A percentile compares a stretch with the other conserved stretches of the same genome.
Conservation (phyloP, 1,140 invertebrate species). For the Coelopa frigida region DNA sequence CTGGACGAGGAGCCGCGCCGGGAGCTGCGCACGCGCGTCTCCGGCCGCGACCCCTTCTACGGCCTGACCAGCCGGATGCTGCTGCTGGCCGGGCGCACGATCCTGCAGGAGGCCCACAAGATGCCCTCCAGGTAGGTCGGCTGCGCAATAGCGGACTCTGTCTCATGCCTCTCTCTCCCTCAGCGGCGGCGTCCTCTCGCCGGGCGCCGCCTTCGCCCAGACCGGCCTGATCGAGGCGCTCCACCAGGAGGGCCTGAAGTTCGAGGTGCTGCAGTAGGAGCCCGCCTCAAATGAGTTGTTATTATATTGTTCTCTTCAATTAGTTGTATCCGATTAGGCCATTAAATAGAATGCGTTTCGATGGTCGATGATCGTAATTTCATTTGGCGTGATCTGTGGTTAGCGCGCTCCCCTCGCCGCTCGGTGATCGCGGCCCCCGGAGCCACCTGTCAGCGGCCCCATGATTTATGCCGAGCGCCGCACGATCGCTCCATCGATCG, state of each 20-base stretch:
- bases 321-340: neutral
- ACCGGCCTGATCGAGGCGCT: slow-evolving; percentile 17
- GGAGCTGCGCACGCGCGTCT: slow-evolving; percentile 54
- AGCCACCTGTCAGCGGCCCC: too few species aligned
- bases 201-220: slow-evolving; percentile 19
- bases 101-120: slow-evolving; percentile 65
- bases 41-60: slow-evolving; percentile 68
- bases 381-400: too few species aligned
- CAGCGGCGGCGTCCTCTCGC: slow-evolving; percentile 46
- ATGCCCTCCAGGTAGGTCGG: slow-evolving; percentile 51
- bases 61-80: slow-evolving; percentile 62
- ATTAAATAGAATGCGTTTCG: too few species aligned
- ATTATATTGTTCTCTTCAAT: neutral
- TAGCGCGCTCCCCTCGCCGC: too few species aligned
- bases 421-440: too few species aligned
- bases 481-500: too few species aligned
- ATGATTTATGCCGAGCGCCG: too few species aligned
- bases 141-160: too few species aligned
- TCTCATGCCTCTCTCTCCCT: too few species aligned
- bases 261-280: slow-evolving; percentile 14
- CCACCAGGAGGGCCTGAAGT: slow-evolving; percentile 13
- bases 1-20: slow-evolving; percentile 56
- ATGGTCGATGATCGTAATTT: too few species aligned
- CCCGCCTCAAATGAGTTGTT: neutral
- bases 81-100: slow-evolving; percentile 59